These are phyloP conservation scores for Holothuria scabra DNA, from an alignment of 53 echinoderm and acorn worm genomes.

Conservation along the genomic window DNA sequence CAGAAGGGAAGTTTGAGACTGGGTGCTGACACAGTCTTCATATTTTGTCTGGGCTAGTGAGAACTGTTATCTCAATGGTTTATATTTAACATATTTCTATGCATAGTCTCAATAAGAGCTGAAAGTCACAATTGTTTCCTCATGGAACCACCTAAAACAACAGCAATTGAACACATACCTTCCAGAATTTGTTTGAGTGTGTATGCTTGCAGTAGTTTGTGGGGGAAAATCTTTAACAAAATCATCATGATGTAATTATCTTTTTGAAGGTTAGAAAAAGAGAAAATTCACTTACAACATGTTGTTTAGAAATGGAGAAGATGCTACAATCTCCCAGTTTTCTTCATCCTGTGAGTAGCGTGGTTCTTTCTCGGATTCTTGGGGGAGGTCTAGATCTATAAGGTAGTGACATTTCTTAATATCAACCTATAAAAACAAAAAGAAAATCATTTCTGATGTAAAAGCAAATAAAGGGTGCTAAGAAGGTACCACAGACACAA, in stretches of 20 bases:
- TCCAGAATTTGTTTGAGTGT: too few relatives aligned
- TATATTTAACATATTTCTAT: too few relatives aligned
- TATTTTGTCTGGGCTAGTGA: too few relatives aligned
- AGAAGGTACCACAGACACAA: background rate
- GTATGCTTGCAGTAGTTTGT: too few relatives aligned
- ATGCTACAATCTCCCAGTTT: constrained; percentile 74
- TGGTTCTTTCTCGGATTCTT: constrained; percentile 72
- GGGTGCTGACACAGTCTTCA: too few relatives aligned
- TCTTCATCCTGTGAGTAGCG: constrained; percentile 71
- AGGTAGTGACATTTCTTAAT: constrained; percentile 89
- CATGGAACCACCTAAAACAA: too few relatives aligned
- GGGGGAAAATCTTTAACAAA: too few relatives aligned
- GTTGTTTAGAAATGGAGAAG: constrained; percentile 69
- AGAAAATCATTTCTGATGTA: background rate
- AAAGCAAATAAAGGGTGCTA: background rate
- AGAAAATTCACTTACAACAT: constrained; percentile 56
- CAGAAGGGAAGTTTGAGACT: too few relatives aligned
- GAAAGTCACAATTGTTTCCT: too few relatives aligned
- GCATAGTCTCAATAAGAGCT: too few relatives aligned
- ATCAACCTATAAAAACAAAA: constrained; percentile 64
- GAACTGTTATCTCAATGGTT: too few relatives aligned
- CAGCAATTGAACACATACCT: too few relatives aligned
- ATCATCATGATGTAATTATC: background rate
- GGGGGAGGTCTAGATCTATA: constrained; percentile 81
- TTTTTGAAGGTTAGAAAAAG: background rate